Percentiles rank a stretch among this genome's conserved stretches.
phyloP scores from a whole-genome alignment of 2,797 vertebrate genomes.

The Dryobates pubescens region DNA sequence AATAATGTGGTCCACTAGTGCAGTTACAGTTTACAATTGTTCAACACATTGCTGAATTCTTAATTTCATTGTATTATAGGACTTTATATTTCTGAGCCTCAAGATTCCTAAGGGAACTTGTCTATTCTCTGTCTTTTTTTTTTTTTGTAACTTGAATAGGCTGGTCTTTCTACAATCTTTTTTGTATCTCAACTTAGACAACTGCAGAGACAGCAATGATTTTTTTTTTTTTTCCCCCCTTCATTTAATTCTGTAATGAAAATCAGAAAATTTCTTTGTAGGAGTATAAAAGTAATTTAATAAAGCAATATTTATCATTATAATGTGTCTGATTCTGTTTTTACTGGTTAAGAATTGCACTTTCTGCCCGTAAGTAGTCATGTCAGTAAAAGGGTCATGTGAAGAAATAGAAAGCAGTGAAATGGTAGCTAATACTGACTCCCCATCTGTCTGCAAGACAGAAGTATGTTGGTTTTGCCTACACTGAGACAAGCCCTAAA shows the following conservation, averaged over 20 bases:
- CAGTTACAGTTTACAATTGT: conserved; percentile 72
- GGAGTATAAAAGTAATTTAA: conserved; percentile 71
- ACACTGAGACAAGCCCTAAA: neutral
- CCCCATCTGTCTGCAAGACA: neutral
- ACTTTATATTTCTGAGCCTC: conserved; percentile 69
- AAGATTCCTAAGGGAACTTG: conserved; percentile 58
- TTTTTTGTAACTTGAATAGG: conserved; percentile 42
- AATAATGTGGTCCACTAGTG: conserved; percentile 65
- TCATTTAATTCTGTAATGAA: conserved; percentile 46
- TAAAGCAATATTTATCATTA: conserved; percentile 74
- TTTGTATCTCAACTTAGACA: conserved; percentile 66
- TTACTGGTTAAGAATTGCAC: neutral
- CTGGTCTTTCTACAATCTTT: conserved; percentile 46
- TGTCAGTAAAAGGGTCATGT: neutral
- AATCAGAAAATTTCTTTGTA: conserved; percentile 60
- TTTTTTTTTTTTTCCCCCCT: conserved; percentile 49
- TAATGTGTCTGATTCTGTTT: neutral
- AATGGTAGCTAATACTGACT: neutral
- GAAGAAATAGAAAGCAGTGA: neutral
- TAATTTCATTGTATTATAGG: conserved; percentile 65
- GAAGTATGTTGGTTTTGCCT: neutral
- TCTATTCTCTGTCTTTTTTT: conserved; percentile 44
- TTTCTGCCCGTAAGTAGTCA: neutral
- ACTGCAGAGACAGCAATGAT: conserved; percentile 52
- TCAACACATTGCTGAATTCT: conserved; percentile 66